Evolutionary conservation across 2,888 invertebrate species (phyloP).

Genomic region (Tyria jacobaeae): DNA sequence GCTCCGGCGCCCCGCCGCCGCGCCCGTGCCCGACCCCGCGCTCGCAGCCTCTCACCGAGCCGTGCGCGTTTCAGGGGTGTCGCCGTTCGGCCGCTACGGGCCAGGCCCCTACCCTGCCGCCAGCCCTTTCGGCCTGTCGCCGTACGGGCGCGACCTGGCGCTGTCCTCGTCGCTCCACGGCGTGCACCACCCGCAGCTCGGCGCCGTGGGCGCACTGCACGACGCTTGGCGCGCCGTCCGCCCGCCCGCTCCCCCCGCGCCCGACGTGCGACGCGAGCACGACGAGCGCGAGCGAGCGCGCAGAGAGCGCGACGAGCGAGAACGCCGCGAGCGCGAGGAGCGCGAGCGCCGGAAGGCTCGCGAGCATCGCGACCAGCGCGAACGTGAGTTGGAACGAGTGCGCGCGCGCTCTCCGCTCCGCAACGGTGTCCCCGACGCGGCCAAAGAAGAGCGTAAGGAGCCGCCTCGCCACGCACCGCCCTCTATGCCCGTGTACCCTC

Average conservation of each 20-base stretch:
- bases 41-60: constrained; percentile 65
- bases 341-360: constrained; percentile 87
- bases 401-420: constrained; percentile 92
- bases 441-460: constrained; percentile 84
- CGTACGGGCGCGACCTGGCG: constrained; percentile 89
- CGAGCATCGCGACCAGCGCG: constrained; percentile 80
- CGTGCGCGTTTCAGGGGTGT: constrained; percentile 87
- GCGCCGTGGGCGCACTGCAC: constrained; percentile 71
- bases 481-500: constrained; percentile 85
- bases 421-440: constrained; percentile 87
- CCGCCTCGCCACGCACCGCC: constrained; percentile 77
- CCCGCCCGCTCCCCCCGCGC: constrained; percentile 57
- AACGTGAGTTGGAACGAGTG: constrained; percentile 87
- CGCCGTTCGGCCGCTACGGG: constrained; percentile 93
- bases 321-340: constrained; percentile 73
- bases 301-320: constrained; percentile 88
- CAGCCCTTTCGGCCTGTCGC: constrained; percentile 89
- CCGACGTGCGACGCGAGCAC: constrained; percentile 78
- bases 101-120: constrained; percentile 88
- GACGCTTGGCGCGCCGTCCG: constrained; percentile 75
- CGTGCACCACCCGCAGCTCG: constrained; percentile 76
- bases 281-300: constrained; percentile 84
- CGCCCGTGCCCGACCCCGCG: constrained; percentile 55
- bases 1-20: constrained; percentile 56
- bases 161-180: constrained; percentile 77